These are phyloP conservation scores for Wiebesia pumilae DNA, from an alignment of 1,140 invertebrate genomes.

Conservation along the genomic window DNA sequence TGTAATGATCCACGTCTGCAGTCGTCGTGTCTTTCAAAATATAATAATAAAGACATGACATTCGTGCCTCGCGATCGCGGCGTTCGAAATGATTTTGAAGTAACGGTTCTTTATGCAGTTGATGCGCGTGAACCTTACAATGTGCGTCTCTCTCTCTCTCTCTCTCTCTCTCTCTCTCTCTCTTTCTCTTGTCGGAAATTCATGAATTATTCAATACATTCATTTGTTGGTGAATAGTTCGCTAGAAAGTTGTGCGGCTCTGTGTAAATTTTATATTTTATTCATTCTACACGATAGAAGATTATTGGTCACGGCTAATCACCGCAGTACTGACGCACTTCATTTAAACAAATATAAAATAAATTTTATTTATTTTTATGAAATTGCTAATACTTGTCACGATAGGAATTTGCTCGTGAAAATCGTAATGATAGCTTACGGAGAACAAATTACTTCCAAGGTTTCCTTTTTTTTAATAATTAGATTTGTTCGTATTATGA, in stretches of 20 bases:
- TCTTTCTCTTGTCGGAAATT: neutral
- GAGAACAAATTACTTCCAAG: neutral
- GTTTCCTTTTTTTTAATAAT: neutral
- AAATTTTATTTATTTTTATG: neutral
- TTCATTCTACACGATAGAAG: neutral
- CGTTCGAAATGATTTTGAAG: neutral
- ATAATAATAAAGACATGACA: neutral
- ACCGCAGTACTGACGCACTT: neutral
- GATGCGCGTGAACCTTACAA: neutral
- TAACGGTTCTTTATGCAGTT: neutral
- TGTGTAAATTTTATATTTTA: neutral
- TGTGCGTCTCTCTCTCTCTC: neutral
- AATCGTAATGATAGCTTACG: neutral
- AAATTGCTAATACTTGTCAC: neutral
- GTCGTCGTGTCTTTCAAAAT: neutral
- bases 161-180: neutral
- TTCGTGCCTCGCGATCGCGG: neutral
- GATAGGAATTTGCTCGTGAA: neutral
- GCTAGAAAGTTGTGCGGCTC: neutral
- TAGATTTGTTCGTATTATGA: neutral
- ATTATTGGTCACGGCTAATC: neutral
- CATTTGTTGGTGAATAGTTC: neutral
- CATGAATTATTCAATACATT: slow-evolving; percentile 16
- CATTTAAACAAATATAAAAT: neutral
- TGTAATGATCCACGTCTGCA: neutral